Evolutionary conservation across 2,888 invertebrate genomes (phyloP).

Genomic region (Andrena trimmerana): DNA sequence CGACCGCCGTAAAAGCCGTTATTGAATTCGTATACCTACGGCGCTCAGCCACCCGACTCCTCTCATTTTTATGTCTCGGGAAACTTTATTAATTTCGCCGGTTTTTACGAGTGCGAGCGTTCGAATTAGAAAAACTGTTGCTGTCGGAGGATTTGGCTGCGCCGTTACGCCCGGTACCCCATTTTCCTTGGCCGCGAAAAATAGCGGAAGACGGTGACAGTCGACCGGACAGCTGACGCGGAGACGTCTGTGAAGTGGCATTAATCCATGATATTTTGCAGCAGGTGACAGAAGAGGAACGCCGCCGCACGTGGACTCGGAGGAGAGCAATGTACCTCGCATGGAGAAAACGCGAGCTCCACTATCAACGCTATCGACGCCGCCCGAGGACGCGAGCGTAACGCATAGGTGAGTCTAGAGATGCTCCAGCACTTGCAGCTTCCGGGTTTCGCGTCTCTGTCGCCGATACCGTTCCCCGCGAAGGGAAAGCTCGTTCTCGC

Average conservation of each 20-base stretch:
- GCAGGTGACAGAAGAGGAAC: slow-evolving; percentile 39
- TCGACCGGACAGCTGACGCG: not conserved
- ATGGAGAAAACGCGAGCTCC: slow-evolving; percentile 63
- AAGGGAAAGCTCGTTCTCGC: not conserved
- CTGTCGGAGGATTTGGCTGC: not conserved
- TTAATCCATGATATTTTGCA: slow-evolving; percentile 9
- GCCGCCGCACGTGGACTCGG: slow-evolving; percentile 64
- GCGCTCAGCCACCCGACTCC: not conserved
- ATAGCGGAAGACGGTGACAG: not conserved
- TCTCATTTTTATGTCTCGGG: slow-evolving; percentile 6
- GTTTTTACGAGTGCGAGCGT: not conserved
- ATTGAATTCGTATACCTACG: slow-evolving; percentile 47
- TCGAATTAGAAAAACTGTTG: not conserved
- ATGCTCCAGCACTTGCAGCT: slow-evolving; percentile 25
- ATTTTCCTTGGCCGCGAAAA: not conserved
- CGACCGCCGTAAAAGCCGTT: slow-evolving; percentile 55
- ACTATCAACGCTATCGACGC: slow-evolving; percentile 67
- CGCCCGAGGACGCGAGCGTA: slow-evolving; percentile 68
- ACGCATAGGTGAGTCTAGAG: slow-evolving; percentile 71
- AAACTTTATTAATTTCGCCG: slow-evolving; percentile 9
- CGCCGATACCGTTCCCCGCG: not conserved
- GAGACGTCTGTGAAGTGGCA: not conserved
- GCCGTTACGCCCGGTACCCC: not conserved
- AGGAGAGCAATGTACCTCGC: slow-evolving; percentile 67
- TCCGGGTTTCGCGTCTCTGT: not conserved